A percentile compares a stretch with the other conserved stretches of the same genome.
Conservation (phyloP, 2,888 invertebrate species). For the Cosmia pyralina region DNA sequence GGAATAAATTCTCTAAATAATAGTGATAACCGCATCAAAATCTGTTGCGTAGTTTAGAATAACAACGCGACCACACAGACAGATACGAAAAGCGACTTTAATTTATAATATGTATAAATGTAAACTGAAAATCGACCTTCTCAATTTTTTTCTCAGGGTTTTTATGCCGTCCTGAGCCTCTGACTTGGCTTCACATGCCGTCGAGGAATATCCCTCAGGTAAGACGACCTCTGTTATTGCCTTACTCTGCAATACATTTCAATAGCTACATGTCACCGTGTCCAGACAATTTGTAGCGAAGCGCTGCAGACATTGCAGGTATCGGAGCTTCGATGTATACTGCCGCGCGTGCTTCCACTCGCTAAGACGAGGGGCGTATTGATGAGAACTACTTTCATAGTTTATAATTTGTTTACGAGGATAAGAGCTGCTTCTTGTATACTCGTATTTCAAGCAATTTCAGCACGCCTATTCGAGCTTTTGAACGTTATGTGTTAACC, state of each 20-base stretch:
- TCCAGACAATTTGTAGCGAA: conserved; percentile 72
- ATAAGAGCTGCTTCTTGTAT: not conserved
- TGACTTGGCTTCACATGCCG: too few species aligned
- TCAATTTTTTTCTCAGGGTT: too few species aligned
- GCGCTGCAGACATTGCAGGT: conserved; percentile 51
- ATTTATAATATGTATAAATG: too few species aligned
- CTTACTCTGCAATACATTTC: conserved; percentile 71
- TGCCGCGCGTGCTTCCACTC: conserved; percentile 39
- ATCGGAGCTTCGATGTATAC: conserved; percentile 21
- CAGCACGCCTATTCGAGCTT: not conserved
- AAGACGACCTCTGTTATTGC: conserved; percentile 26
- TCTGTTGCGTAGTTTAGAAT: too few species aligned
- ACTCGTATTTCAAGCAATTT: conserved; percentile 20
- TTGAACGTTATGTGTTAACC: too few species aligned
- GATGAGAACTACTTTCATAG: conserved; percentile 25
- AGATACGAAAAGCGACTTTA: too few species aligned
- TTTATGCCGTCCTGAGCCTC: too few species aligned
- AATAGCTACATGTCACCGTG: conserved; percentile 67
- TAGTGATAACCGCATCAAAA: too few species aligned
- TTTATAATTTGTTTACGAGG: conserved; percentile 16
- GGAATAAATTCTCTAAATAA: too few species aligned
- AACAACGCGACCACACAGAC: too few species aligned
- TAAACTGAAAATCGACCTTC: conserved; percentile 8
- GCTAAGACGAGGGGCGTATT: conserved; percentile 34
- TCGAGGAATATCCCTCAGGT: too few species aligned